A percentile compares a stretch with the other conserved stretches of the same genome.
These are phyloP conservation scores for Clarias fuscus DNA, from an alignment of 2,797 vertebrate genomes.

Conservation along the genomic window DNA sequence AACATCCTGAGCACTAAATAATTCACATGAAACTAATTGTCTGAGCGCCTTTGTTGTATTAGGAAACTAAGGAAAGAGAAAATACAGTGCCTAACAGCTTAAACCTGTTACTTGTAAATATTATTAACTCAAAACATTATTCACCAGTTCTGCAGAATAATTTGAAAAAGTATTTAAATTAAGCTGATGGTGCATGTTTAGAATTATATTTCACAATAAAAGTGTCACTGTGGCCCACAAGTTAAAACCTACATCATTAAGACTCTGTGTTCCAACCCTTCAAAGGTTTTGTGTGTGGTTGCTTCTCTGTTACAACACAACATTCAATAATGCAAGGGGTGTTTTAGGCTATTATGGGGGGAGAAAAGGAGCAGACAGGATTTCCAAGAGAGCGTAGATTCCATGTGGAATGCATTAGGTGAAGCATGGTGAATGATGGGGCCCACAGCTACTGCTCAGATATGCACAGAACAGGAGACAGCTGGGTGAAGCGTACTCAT, in stretches of 20 bases:
- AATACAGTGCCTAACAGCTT: neutral
- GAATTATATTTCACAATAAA: neutral
- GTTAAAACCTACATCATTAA: neutral
- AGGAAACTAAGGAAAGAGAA: constrained; percentile 26
- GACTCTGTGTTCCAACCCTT: neutral
- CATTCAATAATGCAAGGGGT: constrained; percentile 33
- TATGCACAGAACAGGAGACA: constrained; percentile 38
- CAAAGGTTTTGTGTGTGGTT: constrained; percentile 7
- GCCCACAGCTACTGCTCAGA: constrained; percentile 32
- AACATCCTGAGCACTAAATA: constrained; percentile 12
- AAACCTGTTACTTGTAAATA: neutral
- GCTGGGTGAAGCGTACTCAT: constrained; percentile 30
- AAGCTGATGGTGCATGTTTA: neutral
- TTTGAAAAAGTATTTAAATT: neutral
- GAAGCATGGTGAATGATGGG: constrained; percentile 25
- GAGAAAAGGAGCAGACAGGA: constrained; percentile 17
- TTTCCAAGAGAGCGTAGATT: constrained; percentile 33
- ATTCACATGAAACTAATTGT: constrained; percentile 54
- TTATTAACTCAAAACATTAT: neutral
- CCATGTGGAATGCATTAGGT: constrained; percentile 31
- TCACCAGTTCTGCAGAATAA: neutral
- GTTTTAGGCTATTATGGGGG: constrained; percentile 14
- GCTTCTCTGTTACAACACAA: constrained; percentile 2
- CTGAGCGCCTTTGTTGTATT: constrained; percentile 45
- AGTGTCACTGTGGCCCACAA: neutral